Conservation (phyloP, 2,113 vertebrate species). For the Hippoglossus stenolepis region DNA sequence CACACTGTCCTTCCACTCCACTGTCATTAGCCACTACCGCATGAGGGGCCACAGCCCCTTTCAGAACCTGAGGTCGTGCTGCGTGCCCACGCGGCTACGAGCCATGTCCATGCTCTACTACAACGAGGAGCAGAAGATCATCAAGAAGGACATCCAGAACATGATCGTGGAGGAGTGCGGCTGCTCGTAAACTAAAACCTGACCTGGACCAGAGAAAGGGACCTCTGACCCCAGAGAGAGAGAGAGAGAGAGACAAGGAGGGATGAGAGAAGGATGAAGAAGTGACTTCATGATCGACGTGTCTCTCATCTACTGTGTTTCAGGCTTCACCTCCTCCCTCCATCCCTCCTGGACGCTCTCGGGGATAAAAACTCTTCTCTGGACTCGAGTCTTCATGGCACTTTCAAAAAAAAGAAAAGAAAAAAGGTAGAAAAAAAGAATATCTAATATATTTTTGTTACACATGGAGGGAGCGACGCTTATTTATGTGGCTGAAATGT, state of each 20-base stretch:
- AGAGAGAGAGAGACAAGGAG: not conserved
- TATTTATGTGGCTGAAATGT: constrained; percentile 80
- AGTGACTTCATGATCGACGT: too few relatives aligned
- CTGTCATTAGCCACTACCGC: constrained; percentile 98
- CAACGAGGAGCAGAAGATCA: constrained; percentile 96
- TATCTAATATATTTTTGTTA: constrained; percentile 89
- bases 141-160: constrained; percentile 98
- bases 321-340: too few relatives aligned
- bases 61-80: constrained; percentile 94
- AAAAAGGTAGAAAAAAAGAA: constrained; percentile 56
- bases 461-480: constrained; percentile 71
- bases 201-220: constrained; percentile 23
- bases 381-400: constrained; percentile 69
- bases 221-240: constrained; percentile 24
- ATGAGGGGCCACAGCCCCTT: constrained; percentile 95
- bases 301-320: too few relatives aligned
- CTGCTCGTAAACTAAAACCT: constrained; percentile 86
- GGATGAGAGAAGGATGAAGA: too few relatives aligned
- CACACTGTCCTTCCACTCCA: constrained; percentile 95
- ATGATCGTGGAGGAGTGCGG: constrained; percentile 99
- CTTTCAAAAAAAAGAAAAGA: constrained; percentile 77
- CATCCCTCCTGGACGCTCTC: not conserved
- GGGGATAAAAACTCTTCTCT: constrained; percentile 5
- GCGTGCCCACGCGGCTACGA: constrained; percentile 95
- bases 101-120: constrained; percentile 99